phyloP scores from a whole-genome alignment of 2,888 invertebrate genomes.

The Lasioglossum figueresi region DNA sequence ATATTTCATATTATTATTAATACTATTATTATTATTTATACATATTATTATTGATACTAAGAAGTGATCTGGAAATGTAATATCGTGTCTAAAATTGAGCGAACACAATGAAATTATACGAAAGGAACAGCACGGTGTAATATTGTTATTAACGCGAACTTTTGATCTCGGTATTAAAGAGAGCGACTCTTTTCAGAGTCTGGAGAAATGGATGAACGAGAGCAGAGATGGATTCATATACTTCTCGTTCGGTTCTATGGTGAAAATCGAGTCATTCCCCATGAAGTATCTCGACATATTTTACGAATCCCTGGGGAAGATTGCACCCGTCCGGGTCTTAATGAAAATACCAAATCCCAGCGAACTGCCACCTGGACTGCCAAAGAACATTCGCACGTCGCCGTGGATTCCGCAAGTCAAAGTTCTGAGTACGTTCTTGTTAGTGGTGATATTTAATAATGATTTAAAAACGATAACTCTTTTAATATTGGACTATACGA shows the following conservation, averaged over 20 bases:
- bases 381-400: slow-evolving; percentile 72
- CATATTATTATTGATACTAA: no score
- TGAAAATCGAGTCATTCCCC: slow-evolving; percentile 77
- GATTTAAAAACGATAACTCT: no score
- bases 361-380: slow-evolving; percentile 72
- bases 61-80: neutral
- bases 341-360: slow-evolving; percentile 75
- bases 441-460: neutral
- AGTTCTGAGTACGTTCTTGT: slow-evolving; percentile 74
- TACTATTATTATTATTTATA: no score
- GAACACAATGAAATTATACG: neutral
- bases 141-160: neutral
- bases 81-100: neutral
- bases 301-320: slow-evolving; percentile 73
- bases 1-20: neutral
- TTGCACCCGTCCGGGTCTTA: slow-evolving; percentile 76
- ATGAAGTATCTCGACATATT: slow-evolving; percentile 66
- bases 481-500: no score
- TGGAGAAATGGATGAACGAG: slow-evolving; percentile 79
- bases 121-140: neutral
- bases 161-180: neutral
- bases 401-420: slow-evolving; percentile 77
- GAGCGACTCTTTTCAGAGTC: slow-evolving; percentile 65
- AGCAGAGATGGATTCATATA: slow-evolving; percentile 79
- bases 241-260: slow-evolving; percentile 80